Evolutionary conservation across 2,113 vertebrate species (phyloP).

Genomic region (Urocitellus parryii): DNA sequence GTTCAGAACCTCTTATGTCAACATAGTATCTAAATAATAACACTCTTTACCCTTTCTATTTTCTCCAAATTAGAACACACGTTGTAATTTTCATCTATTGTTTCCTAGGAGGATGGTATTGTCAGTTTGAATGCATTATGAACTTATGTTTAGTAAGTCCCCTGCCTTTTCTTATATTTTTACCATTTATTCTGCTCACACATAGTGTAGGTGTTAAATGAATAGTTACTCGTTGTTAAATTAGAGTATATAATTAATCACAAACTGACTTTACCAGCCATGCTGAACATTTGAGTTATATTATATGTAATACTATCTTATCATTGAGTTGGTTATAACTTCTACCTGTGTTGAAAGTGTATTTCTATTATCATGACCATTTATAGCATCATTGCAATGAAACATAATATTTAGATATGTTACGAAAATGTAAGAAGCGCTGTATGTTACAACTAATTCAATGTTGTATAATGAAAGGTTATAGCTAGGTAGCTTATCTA

Average conservation of each 20-base stretch:
- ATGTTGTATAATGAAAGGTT: conserved; percentile 36
- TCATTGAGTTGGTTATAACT: neutral
- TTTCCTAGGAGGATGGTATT: conserved; percentile 35
- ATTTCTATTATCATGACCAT: conserved; percentile 25
- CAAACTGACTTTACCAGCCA: neutral
- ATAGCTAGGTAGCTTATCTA: conserved; percentile 24
- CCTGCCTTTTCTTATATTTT: conserved; percentile 53
- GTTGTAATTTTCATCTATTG: conserved; percentile 5
- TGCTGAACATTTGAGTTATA: conserved; percentile 18
- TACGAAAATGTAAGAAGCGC: neutral
- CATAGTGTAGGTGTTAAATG: conserved; percentile 57
- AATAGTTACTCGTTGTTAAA: conserved; percentile 55
- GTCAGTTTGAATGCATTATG: neutral
- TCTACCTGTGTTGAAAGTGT: conserved; percentile 42
- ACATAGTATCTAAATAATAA: conserved; percentile 42
- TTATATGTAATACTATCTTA: conserved; percentile 35
- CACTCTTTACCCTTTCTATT: neutral
- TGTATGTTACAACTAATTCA: conserved; percentile 6
- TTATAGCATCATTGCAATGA: conserved; percentile 47
- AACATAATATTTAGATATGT: conserved; percentile 35
- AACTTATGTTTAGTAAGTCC: conserved; percentile 19
- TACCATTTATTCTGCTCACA: neutral
- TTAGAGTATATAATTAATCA: conserved; percentile 67
- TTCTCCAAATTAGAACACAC: neutral
- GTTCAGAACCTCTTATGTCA: conserved; percentile 21